phyloP scores from a whole-genome alignment of 2,888 invertebrate genomes.

The Ernsta delagoae region DNA sequence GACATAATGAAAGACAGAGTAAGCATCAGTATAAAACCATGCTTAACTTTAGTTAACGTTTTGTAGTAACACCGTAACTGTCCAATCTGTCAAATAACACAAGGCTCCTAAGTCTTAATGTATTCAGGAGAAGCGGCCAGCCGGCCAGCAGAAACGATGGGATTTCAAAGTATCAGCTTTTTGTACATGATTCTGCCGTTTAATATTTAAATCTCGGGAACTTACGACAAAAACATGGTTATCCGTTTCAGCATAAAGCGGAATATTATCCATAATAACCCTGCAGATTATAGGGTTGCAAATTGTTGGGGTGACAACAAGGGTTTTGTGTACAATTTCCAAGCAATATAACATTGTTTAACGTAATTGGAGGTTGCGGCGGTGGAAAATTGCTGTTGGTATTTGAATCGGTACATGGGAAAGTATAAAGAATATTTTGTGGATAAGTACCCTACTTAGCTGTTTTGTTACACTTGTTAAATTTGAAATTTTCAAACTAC shows the following conservation, averaged over 20 bases:
- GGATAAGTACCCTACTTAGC: too few relatives aligned
- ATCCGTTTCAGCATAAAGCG: conserved; percentile 26
- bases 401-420: background rate
- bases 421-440: too few relatives aligned
- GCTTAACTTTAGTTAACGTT: too few relatives aligned
- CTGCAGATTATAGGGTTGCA: conserved; percentile 25
- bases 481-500: too few relatives aligned
- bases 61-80: too few relatives aligned
- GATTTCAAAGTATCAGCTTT: conserved; percentile 29
- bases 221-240: conserved; percentile 27
- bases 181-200: conserved; percentile 27
- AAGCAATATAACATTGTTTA: conserved; percentile 16
- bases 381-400: background rate
- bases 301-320: conserved; percentile 23
- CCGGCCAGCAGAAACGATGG: conserved; percentile 19
- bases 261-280: conserved; percentile 30
- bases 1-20: too few relatives aligned
- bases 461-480: too few relatives aligned
- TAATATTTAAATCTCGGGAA: conserved; percentile 24
- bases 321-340: conserved; percentile 29
- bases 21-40: too few relatives aligned
- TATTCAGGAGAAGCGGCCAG: conserved; percentile 10
- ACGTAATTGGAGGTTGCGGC: conserved; percentile 9
- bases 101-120: conserved; percentile 2
- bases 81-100: conserved; percentile 1